A percentile compares a stretch with the other conserved stretches of the same genome.
Evolutionary conservation across 2,797 vertebrate species (phyloP).

Genomic region (Poeciliopsis gracilis): DNA sequence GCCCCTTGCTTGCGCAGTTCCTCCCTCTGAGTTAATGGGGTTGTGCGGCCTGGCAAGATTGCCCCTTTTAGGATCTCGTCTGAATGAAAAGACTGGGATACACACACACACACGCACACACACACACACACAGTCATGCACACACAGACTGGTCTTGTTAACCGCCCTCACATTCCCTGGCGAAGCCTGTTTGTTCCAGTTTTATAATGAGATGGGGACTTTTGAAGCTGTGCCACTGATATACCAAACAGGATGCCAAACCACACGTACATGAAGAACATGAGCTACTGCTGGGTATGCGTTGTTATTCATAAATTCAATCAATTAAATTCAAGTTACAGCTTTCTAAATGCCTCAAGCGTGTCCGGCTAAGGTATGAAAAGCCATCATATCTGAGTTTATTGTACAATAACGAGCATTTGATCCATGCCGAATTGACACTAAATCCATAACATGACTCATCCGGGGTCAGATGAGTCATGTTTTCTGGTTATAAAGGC

Average conservation of each 20-base stretch:
- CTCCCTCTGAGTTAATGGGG: slow-evolving; percentile 64
- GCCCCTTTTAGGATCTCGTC: slow-evolving; percentile 63
- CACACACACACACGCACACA: slow-evolving; percentile 54
- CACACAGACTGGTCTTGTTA: slow-evolving; percentile 74
- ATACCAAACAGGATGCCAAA: slow-evolving; percentile 45
- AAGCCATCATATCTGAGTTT: neutral
- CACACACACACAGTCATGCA: slow-evolving; percentile 56
- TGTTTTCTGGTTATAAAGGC: slow-evolving; percentile 6
- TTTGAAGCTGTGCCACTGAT: slow-evolving; percentile 65
- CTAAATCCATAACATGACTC: neutral
- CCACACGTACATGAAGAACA: slow-evolving; percentile 11
- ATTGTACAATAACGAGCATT: slow-evolving; percentile 7
- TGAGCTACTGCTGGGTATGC: slow-evolving; percentile 23
- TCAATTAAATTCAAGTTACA: neutral
- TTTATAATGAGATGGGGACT: slow-evolving; percentile 74
- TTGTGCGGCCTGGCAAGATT: slow-evolving; percentile 73
- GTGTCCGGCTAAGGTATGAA: neutral
- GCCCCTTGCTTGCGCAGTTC: slow-evolving; percentile 26
- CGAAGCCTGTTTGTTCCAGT: slow-evolving; percentile 75
- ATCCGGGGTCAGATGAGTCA: slow-evolving; percentile 3
- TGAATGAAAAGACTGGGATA: slow-evolving; percentile 67
- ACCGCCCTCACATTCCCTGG: slow-evolving; percentile 69
- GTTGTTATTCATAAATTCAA: slow-evolving; percentile 29
- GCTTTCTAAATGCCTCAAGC: slow-evolving; percentile 9
- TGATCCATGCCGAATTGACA: neutral